These are phyloP conservation scores for Sorex araneus DNA, from an alignment of 2,113 vertebrate species.

Conservation along the genomic window DNA sequence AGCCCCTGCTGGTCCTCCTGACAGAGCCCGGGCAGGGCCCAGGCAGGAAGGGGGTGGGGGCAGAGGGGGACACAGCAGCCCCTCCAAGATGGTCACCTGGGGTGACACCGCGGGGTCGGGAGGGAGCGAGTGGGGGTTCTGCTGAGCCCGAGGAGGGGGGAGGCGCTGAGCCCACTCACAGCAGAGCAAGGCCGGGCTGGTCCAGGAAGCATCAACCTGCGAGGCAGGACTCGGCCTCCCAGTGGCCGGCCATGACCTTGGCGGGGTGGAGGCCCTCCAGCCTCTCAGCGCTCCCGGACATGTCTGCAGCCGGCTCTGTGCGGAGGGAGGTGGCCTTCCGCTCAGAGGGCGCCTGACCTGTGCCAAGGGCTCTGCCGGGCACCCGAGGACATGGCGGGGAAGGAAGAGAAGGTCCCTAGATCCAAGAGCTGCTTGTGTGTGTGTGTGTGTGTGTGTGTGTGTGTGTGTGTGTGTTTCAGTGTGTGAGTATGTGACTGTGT, in stretches of 20 bases:
- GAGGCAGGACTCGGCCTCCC: not conserved
- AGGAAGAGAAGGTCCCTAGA: not conserved
- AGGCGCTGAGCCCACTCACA: not conserved
- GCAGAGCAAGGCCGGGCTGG: not conserved
- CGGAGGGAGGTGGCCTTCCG: rapidly evolving
- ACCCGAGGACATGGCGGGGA: not conserved
- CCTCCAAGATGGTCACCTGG: not conserved
- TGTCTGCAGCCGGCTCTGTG: not conserved
- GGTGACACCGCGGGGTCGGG: not conserved
- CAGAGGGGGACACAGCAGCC: not conserved
- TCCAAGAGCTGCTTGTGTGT: not conserved
- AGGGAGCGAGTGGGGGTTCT: not conserved
- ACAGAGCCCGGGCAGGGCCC: not conserved
- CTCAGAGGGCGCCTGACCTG: not conserved
- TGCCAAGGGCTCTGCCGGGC: not conserved
- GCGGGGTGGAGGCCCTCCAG: too few relatives aligned
- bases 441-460: too few relatives aligned
- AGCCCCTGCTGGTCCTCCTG: not conserved
- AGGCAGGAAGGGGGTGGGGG: not conserved
- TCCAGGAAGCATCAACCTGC: rapidly evolving
- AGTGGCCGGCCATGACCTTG: not conserved
- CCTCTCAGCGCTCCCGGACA: too few relatives aligned
- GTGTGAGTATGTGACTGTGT: too few relatives aligned
- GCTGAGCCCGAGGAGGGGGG: not conserved
- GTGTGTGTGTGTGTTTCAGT: too few relatives aligned